These are phyloP conservation scores for Phacellophora camtschatica DNA, from an alignment of 30 jellyfish, hydroid and myxozoan species.

Conservation along the genomic window DNA sequence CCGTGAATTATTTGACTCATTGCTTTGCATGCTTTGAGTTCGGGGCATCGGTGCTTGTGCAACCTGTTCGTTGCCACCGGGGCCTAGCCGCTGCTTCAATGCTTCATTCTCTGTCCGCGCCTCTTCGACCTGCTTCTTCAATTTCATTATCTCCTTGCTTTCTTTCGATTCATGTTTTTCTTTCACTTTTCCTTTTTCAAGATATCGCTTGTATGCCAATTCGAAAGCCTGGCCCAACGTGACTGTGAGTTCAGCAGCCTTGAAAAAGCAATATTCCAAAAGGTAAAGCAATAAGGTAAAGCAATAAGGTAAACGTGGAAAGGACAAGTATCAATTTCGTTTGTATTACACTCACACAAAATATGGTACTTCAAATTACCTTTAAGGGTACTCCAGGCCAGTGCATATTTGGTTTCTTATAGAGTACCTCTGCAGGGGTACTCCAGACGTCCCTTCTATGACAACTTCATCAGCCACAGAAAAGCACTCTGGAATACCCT, in stretches of 20 bases:
- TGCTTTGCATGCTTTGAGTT: constrained; percentile 8
- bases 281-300: too few species aligned
- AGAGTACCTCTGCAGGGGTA: too few species aligned
- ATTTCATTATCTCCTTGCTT: constrained; percentile 55
- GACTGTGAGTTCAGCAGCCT: constrained; percentile 93
- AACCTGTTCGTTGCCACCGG: background rate
- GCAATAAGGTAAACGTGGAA: too few species aligned
- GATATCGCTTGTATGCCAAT: constrained; percentile 84
- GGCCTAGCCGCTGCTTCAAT: constrained; percentile 34
- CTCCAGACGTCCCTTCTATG: too few species aligned
- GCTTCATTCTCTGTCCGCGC: constrained; percentile 60
- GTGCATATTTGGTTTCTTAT: too few species aligned
- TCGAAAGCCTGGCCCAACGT: constrained; percentile 96
- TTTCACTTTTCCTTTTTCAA: constrained; percentile 66
- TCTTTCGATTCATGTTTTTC: constrained; percentile 70
- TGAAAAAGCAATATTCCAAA: too few species aligned
- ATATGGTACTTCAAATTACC: too few species aligned
- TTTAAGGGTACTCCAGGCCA: too few species aligned
- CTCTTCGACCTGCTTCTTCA: constrained; percentile 63
- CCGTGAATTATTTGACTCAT: constrained; percentile 18
- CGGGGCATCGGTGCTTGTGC: background rate
- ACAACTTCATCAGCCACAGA: too few species aligned
- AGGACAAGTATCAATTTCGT: too few species aligned
- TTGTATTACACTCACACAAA: too few species aligned
- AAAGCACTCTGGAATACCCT: too few species aligned